Base-by-base conservation (phyloP, 2,797 vertebrate genomes). In the Oryzias sinensis region DNA sequence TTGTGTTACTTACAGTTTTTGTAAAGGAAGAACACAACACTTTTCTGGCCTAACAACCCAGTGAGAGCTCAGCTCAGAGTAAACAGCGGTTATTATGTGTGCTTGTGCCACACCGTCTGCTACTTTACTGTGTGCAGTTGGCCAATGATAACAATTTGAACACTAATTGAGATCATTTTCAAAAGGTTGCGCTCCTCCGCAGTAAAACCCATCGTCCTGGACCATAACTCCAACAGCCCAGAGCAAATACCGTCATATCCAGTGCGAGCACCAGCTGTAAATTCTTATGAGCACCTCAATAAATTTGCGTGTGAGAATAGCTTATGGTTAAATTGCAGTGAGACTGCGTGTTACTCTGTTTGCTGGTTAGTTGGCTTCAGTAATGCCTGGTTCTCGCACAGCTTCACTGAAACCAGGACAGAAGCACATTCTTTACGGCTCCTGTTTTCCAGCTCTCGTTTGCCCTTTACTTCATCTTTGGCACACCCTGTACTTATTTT, bases 231-330 rank as follows among this genome's bases (percentile, higher is more conserved):
- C 65, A 62, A 63, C 66, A 24, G 66, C 70, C 72, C 54, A 33
- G 65, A 71, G 68, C 60, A 78, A 82, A 76, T 76, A 74, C 70
- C 74, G 81, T 81, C 56, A 63, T 47, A 77, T 77, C 76, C 66
- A 51, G 70, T 7, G 7, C 70, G 70, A 77, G 75, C 43, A 13
- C 40, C 67, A 4, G 82, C 75, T 58, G 61, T 86, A 79, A 84
- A 84, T 69, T 1, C 66, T 87, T 86, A 84, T 55, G 49, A 70
- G 73, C 78, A 18, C 45, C 64, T 49, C 74, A 4, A 62, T 86
- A 82, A 83, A 84, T 85, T 72, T 69, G 72, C 68, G 79, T 80
- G 51, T 0, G 67, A 56, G 79, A 80, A 48, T 68, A 67, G 44
- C 80, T 83, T 79, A 81, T 64, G 76, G 63, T 52, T 3, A 72